Base-by-base conservation (phyloP, 2,888 invertebrate species). In the Calephelis perditalis region DNA sequence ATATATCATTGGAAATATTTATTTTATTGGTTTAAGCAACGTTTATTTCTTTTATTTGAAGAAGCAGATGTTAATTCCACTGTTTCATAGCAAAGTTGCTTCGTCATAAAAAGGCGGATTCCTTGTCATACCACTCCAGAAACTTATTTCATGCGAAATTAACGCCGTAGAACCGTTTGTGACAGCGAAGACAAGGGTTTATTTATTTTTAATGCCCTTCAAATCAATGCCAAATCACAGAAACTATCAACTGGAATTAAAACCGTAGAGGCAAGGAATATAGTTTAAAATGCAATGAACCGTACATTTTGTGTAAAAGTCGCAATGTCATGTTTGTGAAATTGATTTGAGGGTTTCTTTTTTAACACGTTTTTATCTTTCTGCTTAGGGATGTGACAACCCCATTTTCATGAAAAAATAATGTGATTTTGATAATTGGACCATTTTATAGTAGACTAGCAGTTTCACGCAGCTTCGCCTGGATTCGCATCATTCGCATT, bases 71-170 rank as follows among this genome's bases (percentile, higher is more conserved):
- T 15, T 26, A 9, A 44, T 12, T 7, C 12, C 12, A 10, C 52
- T 4, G 3, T 49, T 37, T 58, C 49, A 47, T 47, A 3, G 35
- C 40, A 58, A 47, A 49, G 26, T 7, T 49, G 58, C 49, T 47
- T 49, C 58, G 37, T 58, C 58, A 58, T 26, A 45, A 47, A n/a
- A 40, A 49, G 37, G 36, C 54, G 43, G 12, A 9, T 35, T 55
- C 37, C 58, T 61, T 68, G 67, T 70, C 67, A 66, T 62, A 63
- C 59, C 61, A 63, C 65, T 63, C 68, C 67, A 64, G 69, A 72
- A 81, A 83, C 81, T 84, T 76, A 86, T 85, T 85, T 85, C 86
- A 86, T 82, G 86, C 86, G 77, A 86, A 84, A 83, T 86, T 85
- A 84, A 81, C 49, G 40, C 58, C 49, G 15, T 35, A 73, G 72